These are phyloP conservation scores for Nemopilema nomurai DNA, from an alignment of 30 jellyfish, hydroid and myxozoan genomes.

Conservation along the genomic window DNA sequence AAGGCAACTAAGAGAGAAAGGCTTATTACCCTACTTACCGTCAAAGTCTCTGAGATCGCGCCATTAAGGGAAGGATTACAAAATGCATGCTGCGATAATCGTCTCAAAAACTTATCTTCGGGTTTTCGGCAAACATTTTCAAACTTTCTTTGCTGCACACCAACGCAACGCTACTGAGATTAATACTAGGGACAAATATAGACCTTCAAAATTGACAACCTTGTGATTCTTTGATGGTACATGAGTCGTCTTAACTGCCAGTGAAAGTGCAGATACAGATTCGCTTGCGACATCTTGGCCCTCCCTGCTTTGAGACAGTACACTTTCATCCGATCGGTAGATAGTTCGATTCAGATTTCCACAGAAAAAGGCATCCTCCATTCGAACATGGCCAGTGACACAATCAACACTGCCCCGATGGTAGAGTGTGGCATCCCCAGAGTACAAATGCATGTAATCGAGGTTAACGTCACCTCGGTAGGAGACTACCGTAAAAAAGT, in stretches of 20 bases:
- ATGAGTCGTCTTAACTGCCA: conserved; percentile 71
- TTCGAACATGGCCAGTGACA: conserved; percentile 31
- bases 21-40: too few relatives aligned
- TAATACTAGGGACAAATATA: too few relatives aligned
- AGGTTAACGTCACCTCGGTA: conserved; percentile 79
- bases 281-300: conserved; percentile 62
- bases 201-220: conserved; percentile 19
- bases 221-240: conserved; percentile 55
- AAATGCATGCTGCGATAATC: too few relatives aligned
- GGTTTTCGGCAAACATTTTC: too few relatives aligned
- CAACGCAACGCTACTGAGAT: too few relatives aligned
- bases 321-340: conserved; percentile 74
- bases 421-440: conserved; percentile 65
- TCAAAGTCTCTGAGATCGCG: too few relatives aligned
- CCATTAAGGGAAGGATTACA: too few relatives aligned
- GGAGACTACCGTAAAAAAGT: conserved; percentile 76
- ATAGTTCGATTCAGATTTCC: conserved; percentile 42
- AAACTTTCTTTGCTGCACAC: not conserved
- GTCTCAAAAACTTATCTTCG: too few relatives aligned
- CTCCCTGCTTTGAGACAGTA: conserved; percentile 61
- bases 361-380: conserved; percentile 75
- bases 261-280: conserved; percentile 71
- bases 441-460: conserved; percentile 66
- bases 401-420: conserved; percentile 51
- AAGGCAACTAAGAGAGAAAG: too few relatives aligned